Evolutionary conservation across 2,888 invertebrate species (phyloP), one percentile per base, ranked within the genome.

Genomic region (Dinocampus coccinellae): DNA sequence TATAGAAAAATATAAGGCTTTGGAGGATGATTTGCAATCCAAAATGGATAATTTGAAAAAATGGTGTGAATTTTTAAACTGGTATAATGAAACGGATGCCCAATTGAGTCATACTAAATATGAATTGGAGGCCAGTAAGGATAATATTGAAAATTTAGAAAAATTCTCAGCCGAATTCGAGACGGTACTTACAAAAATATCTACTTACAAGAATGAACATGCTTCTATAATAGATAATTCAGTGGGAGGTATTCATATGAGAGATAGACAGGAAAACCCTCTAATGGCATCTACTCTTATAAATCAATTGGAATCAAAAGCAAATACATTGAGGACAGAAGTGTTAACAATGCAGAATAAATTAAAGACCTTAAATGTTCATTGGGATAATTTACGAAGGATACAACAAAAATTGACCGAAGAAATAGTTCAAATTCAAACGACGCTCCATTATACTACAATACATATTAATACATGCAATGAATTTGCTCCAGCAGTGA

Each of bases 51-150:
- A 92, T 3, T 85, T 96, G 29, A 93, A 95, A 82, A 94, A 94
- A 81, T 96, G 97, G 95, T 92, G 92, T 0, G 95, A 95, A 80
- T 90, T 97, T 29, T 87, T 95, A 9, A 93, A 92, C 79, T 95
- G 95, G 94, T 92, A 94, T 78, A 92, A 93, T 66, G 95, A 95
- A 76, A 92, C 93, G 0, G 92, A 92, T 76, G 94, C 94, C 78
- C 95, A 94, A 83, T 87, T 96, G 57, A 92, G 92, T 63, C 95
- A 96, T 79, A 91, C 94, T 73, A 93, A 95, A 81, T 94, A 95
- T 81, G 94, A 95, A 84, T 89, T 94, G 6, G 94, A 95, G 72
- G 93, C 93, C 29, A 92, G 93, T 10, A 94, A 94, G 84, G 90
- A 92, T 0, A 90, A 90, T 1, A 90, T 93, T 0, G 92, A 92